Percentiles rank a stretch among this genome's conserved stretches.
Conservation (phyloP, 2,888 invertebrate species). For the Sepiola atlantica region DNA sequence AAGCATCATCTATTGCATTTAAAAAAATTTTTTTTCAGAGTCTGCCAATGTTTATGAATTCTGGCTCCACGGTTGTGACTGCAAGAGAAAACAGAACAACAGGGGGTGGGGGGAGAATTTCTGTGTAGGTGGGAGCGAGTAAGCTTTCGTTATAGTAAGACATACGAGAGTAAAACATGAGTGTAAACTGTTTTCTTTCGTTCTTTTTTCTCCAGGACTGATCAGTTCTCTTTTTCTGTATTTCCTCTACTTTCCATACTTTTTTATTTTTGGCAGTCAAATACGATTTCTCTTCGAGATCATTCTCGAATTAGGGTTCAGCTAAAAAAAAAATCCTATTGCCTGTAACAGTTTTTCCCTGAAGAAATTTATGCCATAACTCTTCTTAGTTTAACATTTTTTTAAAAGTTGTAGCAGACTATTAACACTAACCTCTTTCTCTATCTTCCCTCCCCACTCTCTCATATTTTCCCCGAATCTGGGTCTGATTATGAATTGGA, state of each 20-base stretch:
- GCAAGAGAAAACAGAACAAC: background rate
- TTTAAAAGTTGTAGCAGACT: background rate
- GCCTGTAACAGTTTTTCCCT: background rate
- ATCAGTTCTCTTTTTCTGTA: background rate
- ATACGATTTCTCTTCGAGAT: background rate
- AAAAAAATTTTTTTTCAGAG: too few relatives aligned
- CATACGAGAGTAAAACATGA: background rate
- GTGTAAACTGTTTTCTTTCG: background rate
- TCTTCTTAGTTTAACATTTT: too few relatives aligned
- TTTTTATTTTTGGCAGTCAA: background rate
- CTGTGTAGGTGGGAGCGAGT: background rate
- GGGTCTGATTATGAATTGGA: background rate
- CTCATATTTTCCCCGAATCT: background rate
- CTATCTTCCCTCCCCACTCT: background rate
- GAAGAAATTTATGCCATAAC: too few relatives aligned
- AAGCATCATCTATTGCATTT: too few relatives aligned
- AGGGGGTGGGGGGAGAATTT: background rate
- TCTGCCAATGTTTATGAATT: too few relatives aligned
- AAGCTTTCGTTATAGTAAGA: background rate
- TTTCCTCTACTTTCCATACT: background rate
- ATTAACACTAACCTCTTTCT: background rate
- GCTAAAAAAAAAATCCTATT: background rate
- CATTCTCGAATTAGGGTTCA: background rate
- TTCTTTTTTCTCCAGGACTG: background rate
- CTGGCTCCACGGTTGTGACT: background rate